Percentiles rank a stretch among this genome's conserved stretches.
Evolutionary conservation across 2,888 invertebrate genomes (phyloP).

Genomic region (Polymixis flavicincta): DNA sequence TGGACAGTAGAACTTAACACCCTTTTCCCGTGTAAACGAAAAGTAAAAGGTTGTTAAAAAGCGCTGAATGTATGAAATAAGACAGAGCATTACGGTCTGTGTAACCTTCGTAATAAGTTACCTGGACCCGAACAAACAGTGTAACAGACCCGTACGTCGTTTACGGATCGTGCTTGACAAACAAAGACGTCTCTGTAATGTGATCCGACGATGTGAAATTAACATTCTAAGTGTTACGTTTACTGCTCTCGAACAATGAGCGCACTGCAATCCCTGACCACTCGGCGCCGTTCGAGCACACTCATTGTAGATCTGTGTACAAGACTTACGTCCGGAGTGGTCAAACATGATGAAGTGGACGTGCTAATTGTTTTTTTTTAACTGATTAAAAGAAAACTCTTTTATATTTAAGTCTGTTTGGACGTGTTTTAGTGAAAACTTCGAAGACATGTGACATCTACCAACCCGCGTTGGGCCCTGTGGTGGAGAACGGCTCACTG

Average conservation of each 20-base stretch:
- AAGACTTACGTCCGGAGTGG: constrained; percentile 23
- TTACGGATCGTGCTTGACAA: constrained; percentile 65
- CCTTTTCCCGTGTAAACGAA: constrained; percentile 37
- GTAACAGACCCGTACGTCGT: constrained; percentile 66
- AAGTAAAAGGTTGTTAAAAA: constrained; percentile 51
- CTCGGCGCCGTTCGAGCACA: constrained; percentile 39
- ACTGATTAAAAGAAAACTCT: constrained; percentile 28
- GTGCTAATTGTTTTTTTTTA: constrained; percentile 13
- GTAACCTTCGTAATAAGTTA: constrained; percentile 67
- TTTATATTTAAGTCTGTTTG: neutral
- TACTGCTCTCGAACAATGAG: constrained; percentile 69
- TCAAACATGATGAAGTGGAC: constrained; percentile 31
- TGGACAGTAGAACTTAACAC: constrained; percentile 28
- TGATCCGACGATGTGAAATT: constrained; percentile 76
- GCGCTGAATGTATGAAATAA: constrained; percentile 55
- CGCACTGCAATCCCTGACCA: constrained; percentile 50
- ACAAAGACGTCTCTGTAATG: constrained; percentile 76
- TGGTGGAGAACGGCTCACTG: no score
- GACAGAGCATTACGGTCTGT: constrained; percentile 64
- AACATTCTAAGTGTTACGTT: constrained; percentile 76
- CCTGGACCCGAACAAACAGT: constrained; percentile 73
- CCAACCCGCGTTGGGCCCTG: no score
- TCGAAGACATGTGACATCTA: no score
- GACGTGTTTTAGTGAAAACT: no score
- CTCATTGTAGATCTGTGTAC: constrained; percentile 43